Percentiles rank a stretch among this genome's conserved stretches.
phyloP scores from a whole-genome alignment of 2,888 invertebrate species.

The Lordiphosa andalusiaca region DNA sequence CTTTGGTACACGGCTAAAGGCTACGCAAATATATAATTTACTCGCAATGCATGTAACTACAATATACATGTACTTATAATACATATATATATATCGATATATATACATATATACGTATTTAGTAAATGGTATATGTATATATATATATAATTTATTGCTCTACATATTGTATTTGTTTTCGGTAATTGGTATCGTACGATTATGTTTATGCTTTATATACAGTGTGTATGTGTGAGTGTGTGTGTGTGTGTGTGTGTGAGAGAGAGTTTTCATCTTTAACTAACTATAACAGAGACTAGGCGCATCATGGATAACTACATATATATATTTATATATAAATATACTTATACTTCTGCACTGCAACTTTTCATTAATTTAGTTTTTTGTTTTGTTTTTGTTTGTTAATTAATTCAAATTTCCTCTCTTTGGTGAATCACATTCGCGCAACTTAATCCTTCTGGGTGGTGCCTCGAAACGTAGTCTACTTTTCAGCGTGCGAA shows the following conservation, averaged over 20 bases:
- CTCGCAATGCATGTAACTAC: slow-evolving; percentile 46
- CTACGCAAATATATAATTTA: slow-evolving; percentile 49
- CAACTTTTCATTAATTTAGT: background rate
- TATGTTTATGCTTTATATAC: slow-evolving; percentile 60
- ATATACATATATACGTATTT: slow-evolving; percentile 25
- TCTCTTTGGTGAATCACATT: slow-evolving; percentile 59
- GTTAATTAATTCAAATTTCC: slow-evolving; percentile 24
- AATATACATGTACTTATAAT: slow-evolving; percentile 48
- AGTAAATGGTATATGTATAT: slow-evolving; percentile 31
- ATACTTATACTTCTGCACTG: slow-evolving; percentile 16
- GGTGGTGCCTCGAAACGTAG: slow-evolving; percentile 3
- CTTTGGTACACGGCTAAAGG: slow-evolving; percentile 71
- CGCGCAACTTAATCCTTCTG: slow-evolving; percentile 43
- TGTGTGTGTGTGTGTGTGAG: slow-evolving; percentile 6
- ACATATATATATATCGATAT: slow-evolving; percentile 22
- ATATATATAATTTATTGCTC: slow-evolving; percentile 60
- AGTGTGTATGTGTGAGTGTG: slow-evolving; percentile 30
- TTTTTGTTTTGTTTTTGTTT: background rate
- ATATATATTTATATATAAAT: slow-evolving; percentile 40
- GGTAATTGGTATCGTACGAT: slow-evolving; percentile 39
- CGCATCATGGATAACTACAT: slow-evolving; percentile 25
- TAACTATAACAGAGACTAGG: slow-evolving; percentile 67
- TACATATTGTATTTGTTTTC: slow-evolving; percentile 46
- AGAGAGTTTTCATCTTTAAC: slow-evolving; percentile 48
- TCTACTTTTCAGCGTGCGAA: slow-evolving; percentile 5